Evolutionary conservation across 2,888 invertebrate species (phyloP).

Genomic region (Andrena minutula): DNA sequence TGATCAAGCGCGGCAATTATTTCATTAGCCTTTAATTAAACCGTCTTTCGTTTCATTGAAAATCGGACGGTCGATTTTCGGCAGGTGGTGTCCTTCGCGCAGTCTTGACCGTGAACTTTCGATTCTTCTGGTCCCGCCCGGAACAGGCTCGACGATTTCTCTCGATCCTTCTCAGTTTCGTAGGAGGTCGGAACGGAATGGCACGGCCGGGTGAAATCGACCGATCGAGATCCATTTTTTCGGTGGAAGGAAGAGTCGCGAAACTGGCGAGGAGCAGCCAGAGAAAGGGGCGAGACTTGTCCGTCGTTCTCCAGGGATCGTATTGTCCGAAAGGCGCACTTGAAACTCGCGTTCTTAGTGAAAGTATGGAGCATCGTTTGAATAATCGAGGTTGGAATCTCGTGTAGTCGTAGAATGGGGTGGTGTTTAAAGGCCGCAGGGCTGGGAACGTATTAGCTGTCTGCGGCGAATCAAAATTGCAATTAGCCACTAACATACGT

Average conservation of each 20-base stretch:
- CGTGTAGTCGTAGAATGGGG: not conserved
- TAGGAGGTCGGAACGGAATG: not conserved
- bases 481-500: too few species aligned
- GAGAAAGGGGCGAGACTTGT: constrained; percentile 28
- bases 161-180: not conserved
- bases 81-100: not conserved
- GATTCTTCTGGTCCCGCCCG: not conserved
- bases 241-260: constrained; percentile 1
- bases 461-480: too few species aligned
- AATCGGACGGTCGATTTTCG: not conserved
- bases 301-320: constrained; percentile 37
- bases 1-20: not conserved
- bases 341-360: constrained; percentile 65
- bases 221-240: constrained; percentile 25
- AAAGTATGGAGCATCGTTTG: constrained; percentile 56
- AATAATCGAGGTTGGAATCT: constrained; percentile 41
- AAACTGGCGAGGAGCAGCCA: constrained; percentile 8
- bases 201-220: constrained; percentile 27
- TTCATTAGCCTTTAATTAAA: not conserved
- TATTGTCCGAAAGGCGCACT: constrained; percentile 54
- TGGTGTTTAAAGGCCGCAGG: constrained; percentile 31
- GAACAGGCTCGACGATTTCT: constrained; percentile 1
- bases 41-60: not conserved
- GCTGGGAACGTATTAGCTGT: constrained; percentile 13
- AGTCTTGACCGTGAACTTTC: constrained; percentile 10